Evolutionary conservation across 2,113 vertebrate species (phyloP).

Genomic region (Bungarus multicinctus): DNA sequence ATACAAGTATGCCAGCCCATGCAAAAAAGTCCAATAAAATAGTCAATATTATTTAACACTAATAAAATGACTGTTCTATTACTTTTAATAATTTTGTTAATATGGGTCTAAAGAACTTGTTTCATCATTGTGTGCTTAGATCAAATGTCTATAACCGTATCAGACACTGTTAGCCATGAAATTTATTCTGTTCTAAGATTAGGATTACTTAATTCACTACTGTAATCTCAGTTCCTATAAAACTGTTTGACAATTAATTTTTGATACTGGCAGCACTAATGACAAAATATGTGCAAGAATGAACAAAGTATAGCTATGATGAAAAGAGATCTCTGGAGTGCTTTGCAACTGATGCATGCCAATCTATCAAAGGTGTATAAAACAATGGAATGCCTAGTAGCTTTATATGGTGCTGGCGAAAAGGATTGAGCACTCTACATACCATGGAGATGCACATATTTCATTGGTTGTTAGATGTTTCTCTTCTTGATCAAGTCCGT

Average conservation of each 20-base stretch:
- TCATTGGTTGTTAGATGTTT: background rate
- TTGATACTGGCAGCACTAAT: conserved; percentile 8
- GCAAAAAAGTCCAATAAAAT: rapidly evolving
- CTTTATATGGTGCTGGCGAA: background rate
- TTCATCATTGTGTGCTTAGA: conserved; percentile 25
- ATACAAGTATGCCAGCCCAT: background rate
- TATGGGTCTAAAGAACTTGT: background rate
- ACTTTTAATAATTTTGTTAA: background rate
- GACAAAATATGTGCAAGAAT: background rate
- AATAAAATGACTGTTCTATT: background rate
- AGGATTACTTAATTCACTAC: conserved; percentile 48
- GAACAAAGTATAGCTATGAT: background rate
- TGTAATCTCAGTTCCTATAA: conserved; percentile 16
- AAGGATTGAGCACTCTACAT: background rate
- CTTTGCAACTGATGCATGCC: background rate
- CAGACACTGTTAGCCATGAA: background rate
- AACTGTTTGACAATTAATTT: conserved; percentile 53
- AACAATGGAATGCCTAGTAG: background rate
- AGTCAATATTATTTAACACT: background rate
- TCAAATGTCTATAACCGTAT: conserved; percentile 36
- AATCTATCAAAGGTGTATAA: background rate
- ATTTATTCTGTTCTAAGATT: conserved; percentile 30
- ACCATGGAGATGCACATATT: background rate
- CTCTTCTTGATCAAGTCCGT: background rate
- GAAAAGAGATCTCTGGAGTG: background rate